Conservation (phyloP, 1,140 invertebrate genomes). For the Daktulosphaira vitifoliae region DNA sequence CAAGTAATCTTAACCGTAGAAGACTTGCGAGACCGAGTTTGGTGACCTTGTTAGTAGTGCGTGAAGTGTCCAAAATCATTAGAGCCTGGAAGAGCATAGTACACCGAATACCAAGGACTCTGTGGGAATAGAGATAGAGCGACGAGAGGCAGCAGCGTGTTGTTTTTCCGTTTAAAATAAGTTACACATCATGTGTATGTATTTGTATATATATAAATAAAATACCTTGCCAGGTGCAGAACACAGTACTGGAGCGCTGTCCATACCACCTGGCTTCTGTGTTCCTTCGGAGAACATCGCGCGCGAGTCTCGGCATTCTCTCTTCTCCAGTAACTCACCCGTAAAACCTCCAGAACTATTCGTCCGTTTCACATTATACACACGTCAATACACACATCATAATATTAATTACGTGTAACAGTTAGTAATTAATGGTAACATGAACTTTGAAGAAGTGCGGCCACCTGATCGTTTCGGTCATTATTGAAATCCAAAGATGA, state of each 20-base stretch:
- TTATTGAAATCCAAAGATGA: background rate
- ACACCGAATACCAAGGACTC: slow-evolving; percentile 9
- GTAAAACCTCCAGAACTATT: slow-evolving; percentile 31
- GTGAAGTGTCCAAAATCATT: slow-evolving; percentile 28
- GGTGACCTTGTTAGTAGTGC: slow-evolving; percentile 27
- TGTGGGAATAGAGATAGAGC: background rate
- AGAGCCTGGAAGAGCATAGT: slow-evolving; percentile 11
- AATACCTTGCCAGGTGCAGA: slow-evolving; percentile 30
- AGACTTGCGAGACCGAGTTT: slow-evolving; percentile 21
- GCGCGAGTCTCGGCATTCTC: background rate
- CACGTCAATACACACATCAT: slow-evolving; percentile 26
- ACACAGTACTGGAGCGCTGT: slow-evolving; percentile 15
- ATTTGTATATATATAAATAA: background rate
- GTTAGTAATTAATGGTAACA: background rate
- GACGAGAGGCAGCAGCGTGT: slow-evolving; percentile 4
- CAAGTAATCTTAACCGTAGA: no score
- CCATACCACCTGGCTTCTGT: slow-evolving; percentile 31
- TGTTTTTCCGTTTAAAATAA: slow-evolving; percentile 24
- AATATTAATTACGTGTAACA: no score
- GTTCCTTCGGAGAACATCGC: slow-evolving; percentile 12
- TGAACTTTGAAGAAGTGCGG: slow-evolving; percentile 19
- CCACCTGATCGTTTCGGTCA: background rate
- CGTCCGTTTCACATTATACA: slow-evolving; percentile 28
- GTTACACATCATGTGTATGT: slow-evolving; percentile 18
- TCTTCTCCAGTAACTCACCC: slow-evolving; percentile 30